Percentiles rank a stretch among this genome's conserved stretches.
These are phyloP conservation scores for Blastobasis lacticolella DNA, from an alignment of 2,888 invertebrate species.

Conservation along the genomic window DNA sequence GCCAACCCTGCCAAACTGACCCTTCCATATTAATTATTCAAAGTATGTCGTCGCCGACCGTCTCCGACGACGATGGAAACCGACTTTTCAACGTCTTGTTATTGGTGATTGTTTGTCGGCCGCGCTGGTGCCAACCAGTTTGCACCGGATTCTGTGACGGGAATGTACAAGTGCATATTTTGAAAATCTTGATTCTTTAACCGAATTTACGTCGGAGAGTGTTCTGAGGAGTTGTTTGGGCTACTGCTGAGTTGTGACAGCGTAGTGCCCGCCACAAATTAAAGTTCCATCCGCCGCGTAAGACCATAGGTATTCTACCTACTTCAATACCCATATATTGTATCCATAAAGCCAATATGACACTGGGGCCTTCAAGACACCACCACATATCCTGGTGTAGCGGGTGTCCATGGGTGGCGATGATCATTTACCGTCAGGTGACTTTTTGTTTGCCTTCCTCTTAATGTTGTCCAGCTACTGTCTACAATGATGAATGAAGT, in stretches of 20 bases:
- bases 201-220: not conserved
- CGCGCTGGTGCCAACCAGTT: constrained; percentile 9
- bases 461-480: too few relatives aligned
- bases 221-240: not conserved
- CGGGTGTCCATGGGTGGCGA: not conserved
- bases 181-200: not conserved
- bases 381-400: not conserved
- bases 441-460: too few relatives aligned
- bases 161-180: constrained; percentile 11
- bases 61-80: constrained; percentile 22
- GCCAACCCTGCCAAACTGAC: constrained; percentile 27
- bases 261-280: not conserved
- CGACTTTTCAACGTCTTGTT: constrained; percentile 35
- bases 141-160: constrained; percentile 14
- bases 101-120: constrained; percentile 41
- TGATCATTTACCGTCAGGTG: not conserved
- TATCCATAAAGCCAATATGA: not conserved
- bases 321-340: too few relatives aligned
- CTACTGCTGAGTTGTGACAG: constrained; percentile 1
- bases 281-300: not conserved
- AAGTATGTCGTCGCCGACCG: constrained; percentile 41
- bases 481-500: too few relatives aligned
- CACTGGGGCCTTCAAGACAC: not conserved
- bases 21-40: constrained; percentile 68
- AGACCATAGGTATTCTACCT: not conserved